A percentile compares a stretch with the other conserved stretches of the same genome.
These are phyloP conservation scores for Genyomyrus donnyi DNA, from an alignment of 2,113 vertebrate genomes.

Conservation along the genomic window DNA sequence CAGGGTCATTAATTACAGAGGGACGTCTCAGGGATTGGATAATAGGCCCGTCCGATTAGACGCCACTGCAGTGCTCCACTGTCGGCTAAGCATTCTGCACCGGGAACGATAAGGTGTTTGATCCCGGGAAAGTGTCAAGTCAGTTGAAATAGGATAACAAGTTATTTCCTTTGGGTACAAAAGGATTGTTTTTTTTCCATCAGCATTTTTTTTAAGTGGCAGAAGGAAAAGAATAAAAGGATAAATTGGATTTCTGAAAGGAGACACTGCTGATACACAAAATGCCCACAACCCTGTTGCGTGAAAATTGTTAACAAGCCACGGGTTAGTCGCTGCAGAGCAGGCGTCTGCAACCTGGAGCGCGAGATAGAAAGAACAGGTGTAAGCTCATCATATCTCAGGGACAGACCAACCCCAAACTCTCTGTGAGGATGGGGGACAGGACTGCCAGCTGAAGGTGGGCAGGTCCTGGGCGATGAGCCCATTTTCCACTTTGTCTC, in stretches of 20 bases:
- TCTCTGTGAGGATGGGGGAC: background rate
- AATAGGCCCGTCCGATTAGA: constrained; percentile 37
- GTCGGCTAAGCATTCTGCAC: constrained; percentile 49
- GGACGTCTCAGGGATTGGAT: constrained; percentile 48
- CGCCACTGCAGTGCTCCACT: constrained; percentile 37
- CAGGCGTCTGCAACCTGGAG: background rate
- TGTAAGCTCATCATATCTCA: constrained; percentile 12
- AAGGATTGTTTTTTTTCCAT: constrained; percentile 44
- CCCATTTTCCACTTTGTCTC: background rate
- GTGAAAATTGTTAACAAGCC: constrained; percentile 11
- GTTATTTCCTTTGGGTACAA: constrained; percentile 48
- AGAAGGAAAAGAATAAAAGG: constrained; percentile 43
- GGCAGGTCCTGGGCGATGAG: background rate
- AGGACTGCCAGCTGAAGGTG: background rate
- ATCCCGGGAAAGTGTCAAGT: constrained; percentile 60
- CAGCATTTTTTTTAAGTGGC: constrained; percentile 56
- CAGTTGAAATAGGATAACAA: constrained; percentile 59
- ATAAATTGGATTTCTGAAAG: constrained; percentile 56
- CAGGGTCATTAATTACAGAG: constrained; percentile 48
- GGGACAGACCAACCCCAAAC: background rate
- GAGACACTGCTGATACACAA: constrained; percentile 36
- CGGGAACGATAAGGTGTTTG: constrained; percentile 57
- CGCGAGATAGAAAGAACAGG: background rate
- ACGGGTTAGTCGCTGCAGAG: background rate
- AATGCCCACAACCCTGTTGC: constrained; percentile 43